Percentiles rank a stretch among this genome's conserved stretches.
These are phyloP conservation scores for Coelinius sp. DNA, from an alignment of 2,888 invertebrate species.

Conservation along the genomic window DNA sequence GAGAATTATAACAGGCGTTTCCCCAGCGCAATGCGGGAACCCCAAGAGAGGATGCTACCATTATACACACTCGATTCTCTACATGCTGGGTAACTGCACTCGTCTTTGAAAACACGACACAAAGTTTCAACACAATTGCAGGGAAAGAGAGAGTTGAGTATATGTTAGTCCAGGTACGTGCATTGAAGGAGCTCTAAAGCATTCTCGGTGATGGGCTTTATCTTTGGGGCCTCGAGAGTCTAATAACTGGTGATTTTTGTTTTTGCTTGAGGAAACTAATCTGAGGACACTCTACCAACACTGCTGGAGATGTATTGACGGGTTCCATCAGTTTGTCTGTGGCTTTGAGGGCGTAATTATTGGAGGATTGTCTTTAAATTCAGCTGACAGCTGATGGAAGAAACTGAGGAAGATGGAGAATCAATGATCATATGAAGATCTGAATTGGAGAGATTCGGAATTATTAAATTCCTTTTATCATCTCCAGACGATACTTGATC, in stretches of 20 bases:
- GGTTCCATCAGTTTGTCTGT: not conserved
- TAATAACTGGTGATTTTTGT: conserved; percentile 63
- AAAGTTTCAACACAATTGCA: conserved; percentile 20
- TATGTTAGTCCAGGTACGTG: not conserved
- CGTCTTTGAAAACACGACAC: conserved; percentile 34
- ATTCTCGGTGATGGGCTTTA: conserved; percentile 39
- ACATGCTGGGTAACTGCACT: conserved; percentile 35
- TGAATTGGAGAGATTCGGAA: not conserved
- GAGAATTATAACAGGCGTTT: conserved; percentile 65
- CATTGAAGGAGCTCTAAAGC: conserved; percentile 20
- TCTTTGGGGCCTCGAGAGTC: conserved; percentile 52
- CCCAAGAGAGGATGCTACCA: conserved; percentile 24
- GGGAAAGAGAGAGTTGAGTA: conserved; percentile 20
- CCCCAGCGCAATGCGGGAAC: conserved; percentile 49
- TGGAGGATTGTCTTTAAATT: not conserved
- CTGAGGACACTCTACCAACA: conserved; percentile 11
- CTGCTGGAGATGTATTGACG: conserved; percentile 34
- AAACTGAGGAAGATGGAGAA: not conserved
- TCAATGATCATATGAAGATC: conserved; percentile 24
- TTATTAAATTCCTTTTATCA: conserved; percentile 32
- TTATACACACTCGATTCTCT: conserved; percentile 48
- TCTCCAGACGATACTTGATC: conserved; percentile 42
- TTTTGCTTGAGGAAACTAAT: conserved; percentile 42
- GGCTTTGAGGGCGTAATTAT: not conserved
- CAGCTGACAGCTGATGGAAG: not conserved